These are phyloP conservation scores for Heliconius erato DNA, from an alignment of 2,888 invertebrate genomes.

Conservation along the genomic window DNA sequence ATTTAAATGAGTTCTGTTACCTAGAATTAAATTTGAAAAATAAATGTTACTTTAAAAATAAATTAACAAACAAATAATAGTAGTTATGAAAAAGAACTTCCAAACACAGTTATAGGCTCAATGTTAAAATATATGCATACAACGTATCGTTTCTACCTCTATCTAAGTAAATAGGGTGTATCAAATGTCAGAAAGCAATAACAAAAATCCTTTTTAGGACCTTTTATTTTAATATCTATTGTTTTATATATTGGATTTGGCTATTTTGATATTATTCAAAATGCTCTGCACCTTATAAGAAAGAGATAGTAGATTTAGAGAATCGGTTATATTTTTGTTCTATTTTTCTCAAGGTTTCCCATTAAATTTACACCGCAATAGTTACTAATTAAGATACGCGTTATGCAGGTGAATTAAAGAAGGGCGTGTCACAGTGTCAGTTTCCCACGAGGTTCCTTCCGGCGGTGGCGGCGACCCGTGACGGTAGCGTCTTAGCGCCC, in stretches of 20 bases:
- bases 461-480: conserved; percentile 82
- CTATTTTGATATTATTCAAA: neutral
- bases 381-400: conserved; percentile 57
- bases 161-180: no score
- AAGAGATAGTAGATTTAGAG: neutral
- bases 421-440: conserved; percentile 57
- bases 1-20: no score
- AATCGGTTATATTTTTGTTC: neutral
- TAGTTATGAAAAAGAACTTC: neutral
- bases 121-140: neutral
- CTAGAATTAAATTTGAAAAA: neutral
- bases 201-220: no score
- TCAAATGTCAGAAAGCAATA: no score
- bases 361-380: conserved; percentile 34
- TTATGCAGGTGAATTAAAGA: conserved; percentile 70
- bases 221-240: no score
- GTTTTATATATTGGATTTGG: neutral
- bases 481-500: conserved; percentile 75
- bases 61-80: neutral
- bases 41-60: neutral
- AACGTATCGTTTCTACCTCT: neutral
- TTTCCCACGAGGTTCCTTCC: conserved; percentile 84
- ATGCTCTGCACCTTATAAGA: neutral
- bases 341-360: neutral
- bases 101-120: neutral